Conservation (phyloP, 2,797 vertebrate genomes). For the Odontamblyopus rebecca region DNA sequence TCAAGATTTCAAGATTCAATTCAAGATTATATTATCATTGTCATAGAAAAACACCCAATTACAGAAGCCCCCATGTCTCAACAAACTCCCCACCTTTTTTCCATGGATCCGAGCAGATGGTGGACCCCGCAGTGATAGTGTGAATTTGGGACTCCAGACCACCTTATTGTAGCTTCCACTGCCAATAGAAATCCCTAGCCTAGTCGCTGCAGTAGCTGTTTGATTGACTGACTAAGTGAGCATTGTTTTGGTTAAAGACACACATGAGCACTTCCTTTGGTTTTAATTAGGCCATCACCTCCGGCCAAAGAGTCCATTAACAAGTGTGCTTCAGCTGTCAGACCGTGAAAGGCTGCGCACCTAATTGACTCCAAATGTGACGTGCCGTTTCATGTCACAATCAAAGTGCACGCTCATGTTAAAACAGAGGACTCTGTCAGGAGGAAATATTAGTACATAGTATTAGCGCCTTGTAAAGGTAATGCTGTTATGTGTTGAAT, state of each 20-base stretch:
- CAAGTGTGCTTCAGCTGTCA: constrained; percentile 7
- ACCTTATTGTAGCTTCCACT: background rate
- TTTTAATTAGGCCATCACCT: constrained; percentile 33
- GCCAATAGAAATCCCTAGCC: background rate
- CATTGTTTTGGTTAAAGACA: constrained; percentile 10
- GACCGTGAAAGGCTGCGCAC: constrained; percentile 11
- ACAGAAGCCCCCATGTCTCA: no score
- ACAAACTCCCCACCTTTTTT: no score
- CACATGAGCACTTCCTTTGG: constrained; percentile 9
- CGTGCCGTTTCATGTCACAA: constrained; percentile 6
- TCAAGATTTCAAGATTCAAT: no score
- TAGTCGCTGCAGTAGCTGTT: background rate
- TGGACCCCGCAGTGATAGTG: background rate
- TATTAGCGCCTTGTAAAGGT: constrained; percentile 7
- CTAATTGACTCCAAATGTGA: constrained; percentile 19
- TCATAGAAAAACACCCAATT: no score
- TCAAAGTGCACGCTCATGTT: constrained; percentile 4
- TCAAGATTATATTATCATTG: no score
- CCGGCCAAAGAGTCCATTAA: constrained; percentile 31
- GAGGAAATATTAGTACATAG: constrained; percentile 12
- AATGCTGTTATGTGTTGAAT: background rate
- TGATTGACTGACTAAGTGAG: background rate
- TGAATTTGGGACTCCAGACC: background rate
- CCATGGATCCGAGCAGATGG: background rate
- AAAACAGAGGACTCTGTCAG: constrained; percentile 10